Evolutionary conservation across 2,888 invertebrate species (phyloP), one percentile per base, ranked within the genome.

Genomic region (Papilio gigon): DNA sequence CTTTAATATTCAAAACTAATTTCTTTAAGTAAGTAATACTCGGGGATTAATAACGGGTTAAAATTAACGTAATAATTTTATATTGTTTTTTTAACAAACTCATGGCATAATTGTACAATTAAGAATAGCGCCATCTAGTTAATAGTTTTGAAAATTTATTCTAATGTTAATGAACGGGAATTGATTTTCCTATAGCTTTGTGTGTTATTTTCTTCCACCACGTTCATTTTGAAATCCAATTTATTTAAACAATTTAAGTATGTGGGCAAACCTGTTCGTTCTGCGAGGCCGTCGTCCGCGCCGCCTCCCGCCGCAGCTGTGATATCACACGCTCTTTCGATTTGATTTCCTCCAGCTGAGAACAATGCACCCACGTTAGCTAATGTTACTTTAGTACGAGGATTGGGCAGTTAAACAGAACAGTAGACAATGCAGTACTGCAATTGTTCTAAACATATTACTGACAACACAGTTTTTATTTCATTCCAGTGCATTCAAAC

Each of bases 261-360:
- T 44, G 1, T 9, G 17, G 0, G 68, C 82, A 72, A 53, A 91
- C 91, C 91, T 92, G 90, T 78, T 89, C 88, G 81, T 84, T 78
- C 68, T 82, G 84, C 70, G 81, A 74, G 65, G 82, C 78, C 71
- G 84, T 77, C 71, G 80, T 76, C 77, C 84, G 80, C 81, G 87
- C 84, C 79, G 82, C 83, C 78, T 89, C 91, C 77, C 91, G 79
- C 80, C 82, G 88, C 78, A 93, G 79, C 85, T 94, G 94, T 86
- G 93, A 90, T 81, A 94, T 93, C 84, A 93, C 90, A 83, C 94
- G 93, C 88, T 94, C 94, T 87, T 94, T 94, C 91, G 94, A 93
- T 93, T 94, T 94, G 79, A 94, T 93, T 94, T 94, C 94, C 93
- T 94, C 94, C 93, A 94, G 93, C 94, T 94, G 88, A 30, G 84